These are phyloP conservation scores for Caenorhabditis becei DNA, from an alignment of 2,888 invertebrate genomes.

Conservation along the genomic window DNA sequence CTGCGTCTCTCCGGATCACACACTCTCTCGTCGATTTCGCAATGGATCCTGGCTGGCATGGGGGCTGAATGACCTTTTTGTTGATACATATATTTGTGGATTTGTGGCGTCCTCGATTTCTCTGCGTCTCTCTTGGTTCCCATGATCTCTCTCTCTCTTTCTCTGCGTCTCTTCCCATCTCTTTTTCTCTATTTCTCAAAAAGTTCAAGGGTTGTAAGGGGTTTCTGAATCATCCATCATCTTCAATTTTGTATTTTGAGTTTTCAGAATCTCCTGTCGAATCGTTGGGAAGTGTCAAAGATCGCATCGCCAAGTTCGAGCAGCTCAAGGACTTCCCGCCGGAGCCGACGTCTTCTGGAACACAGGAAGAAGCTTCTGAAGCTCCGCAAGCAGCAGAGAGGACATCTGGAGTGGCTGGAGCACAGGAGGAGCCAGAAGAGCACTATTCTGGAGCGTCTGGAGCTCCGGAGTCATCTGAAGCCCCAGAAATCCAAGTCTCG, in stretches of 20 bases:
- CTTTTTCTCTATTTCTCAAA: neutral
- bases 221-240: neutral
- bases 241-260: neutral
- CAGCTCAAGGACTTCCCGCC: conserved; percentile 49
- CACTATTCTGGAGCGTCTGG: no score
- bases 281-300: conserved; percentile 69
- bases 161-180: neutral
- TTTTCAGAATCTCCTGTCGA: conserved; percentile 70
- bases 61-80: neutral
- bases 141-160: conserved; percentile 1
- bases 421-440: neutral
- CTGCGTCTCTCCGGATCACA: neutral
- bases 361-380: neutral
- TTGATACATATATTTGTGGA: conserved; percentile 10
- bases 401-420: neutral
- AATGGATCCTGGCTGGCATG: no score
- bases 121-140: neutral
- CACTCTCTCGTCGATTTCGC: neutral
- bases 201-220: neutral
- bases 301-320: conserved; percentile 73
- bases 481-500: conserved; percentile 19
- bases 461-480: neutral
- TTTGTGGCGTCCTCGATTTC: no score
- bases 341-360: conserved; percentile 37
- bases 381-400: neutral